These are phyloP conservation scores for Medauroidea extradentata DNA, from an alignment of 1,140 invertebrate genomes.

Conservation along the genomic window DNA sequence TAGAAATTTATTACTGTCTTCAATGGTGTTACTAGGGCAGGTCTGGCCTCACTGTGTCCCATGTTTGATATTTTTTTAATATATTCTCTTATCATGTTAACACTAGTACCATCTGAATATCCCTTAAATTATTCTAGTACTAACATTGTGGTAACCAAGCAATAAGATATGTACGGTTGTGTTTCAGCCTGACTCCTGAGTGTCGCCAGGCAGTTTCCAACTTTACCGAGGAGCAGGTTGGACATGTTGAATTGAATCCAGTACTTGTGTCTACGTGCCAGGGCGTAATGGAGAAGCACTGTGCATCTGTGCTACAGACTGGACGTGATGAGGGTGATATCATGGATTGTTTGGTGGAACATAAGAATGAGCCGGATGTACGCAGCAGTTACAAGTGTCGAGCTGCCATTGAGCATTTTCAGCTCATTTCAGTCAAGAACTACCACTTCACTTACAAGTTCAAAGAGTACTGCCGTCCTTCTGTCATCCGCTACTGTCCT, in stretches of 20 bases:
- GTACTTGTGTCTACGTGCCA: conserved; percentile 78
- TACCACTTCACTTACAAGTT: conserved; percentile 94
- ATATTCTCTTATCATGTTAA: too few species aligned
- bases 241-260: conserved; percentile 80
- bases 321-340: conserved; percentile 60
- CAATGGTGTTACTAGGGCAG: too few species aligned
- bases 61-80: too few species aligned
- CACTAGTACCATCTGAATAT: too few species aligned
- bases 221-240: conserved; percentile 85
- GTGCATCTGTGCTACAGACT: conserved; percentile 61
- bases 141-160: too few species aligned
- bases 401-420: conserved; percentile 91
- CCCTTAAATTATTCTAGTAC: too few species aligned
- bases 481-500: conserved; percentile 77
- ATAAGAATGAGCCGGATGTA: conserved; percentile 82
- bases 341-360: conserved; percentile 71
- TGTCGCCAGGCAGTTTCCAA: conserved; percentile 76
- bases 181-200: conserved; percentile 45
- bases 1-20: too few species aligned
- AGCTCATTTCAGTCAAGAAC: conserved; percentile 88
- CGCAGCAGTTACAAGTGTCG: conserved; percentile 77
- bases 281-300: conserved; percentile 77
- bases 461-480: conserved; percentile 84
- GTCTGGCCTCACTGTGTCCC: too few species aligned
- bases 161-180: too few species aligned